Conservation (phyloP, 2,113 vertebrate species). For the Prunella himalayana region DNA sequence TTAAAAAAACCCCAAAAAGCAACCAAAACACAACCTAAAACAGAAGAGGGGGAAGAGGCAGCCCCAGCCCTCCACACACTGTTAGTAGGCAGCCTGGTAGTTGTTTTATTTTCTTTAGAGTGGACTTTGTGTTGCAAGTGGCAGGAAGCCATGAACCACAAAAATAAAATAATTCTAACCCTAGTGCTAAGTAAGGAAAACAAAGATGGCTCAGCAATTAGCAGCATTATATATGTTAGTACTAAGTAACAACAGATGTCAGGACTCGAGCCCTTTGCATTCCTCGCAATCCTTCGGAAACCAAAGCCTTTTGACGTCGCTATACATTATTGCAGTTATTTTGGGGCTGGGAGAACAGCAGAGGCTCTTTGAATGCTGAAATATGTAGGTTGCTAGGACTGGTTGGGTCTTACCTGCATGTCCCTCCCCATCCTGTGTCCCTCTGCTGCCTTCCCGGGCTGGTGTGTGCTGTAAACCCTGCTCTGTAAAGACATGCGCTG, state of each 20-base stretch:
- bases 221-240: constrained; percentile 80
- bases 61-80: neutral
- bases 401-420: constrained; percentile 60
- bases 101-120: constrained; percentile 78
- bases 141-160: constrained; percentile 79
- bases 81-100: constrained; percentile 66
- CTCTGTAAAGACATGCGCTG: constrained; percentile 77
- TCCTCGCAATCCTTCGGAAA: constrained; percentile 72
- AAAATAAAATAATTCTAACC: constrained; percentile 85
- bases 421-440: constrained; percentile 29
- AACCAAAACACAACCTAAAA: neutral
- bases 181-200: constrained; percentile 81
- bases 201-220: constrained; percentile 85
- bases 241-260: constrained; percentile 84
- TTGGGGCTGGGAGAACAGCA: constrained; percentile 29
- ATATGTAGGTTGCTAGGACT: neutral
- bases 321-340: constrained; percentile 65
- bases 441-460: constrained; percentile 70
- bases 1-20: neutral
- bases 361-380: constrained; percentile 13
- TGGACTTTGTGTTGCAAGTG: constrained; percentile 77
- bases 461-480: constrained; percentile 54
- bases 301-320: constrained; percentile 68
- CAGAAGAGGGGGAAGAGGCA: neutral
- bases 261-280: constrained; percentile 66